Evolutionary conservation across 2,888 invertebrate genomes (phyloP), one percentile per base, ranked within the genome.

Genomic region (Rugalucina vietnamica): DNA sequence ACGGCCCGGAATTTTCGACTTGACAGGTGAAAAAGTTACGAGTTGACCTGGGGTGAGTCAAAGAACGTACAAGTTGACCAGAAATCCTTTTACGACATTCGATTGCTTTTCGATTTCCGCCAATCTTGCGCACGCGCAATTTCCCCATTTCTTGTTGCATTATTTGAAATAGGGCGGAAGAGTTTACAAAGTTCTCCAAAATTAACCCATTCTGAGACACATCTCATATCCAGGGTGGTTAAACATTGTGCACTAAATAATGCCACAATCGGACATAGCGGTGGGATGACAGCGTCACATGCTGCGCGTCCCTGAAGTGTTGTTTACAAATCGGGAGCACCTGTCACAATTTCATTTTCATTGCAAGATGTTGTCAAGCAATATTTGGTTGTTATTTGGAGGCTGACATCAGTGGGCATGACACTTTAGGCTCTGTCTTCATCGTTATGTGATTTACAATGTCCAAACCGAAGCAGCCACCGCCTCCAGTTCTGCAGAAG

Each of bases 121-220:
- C n/a, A n/a, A n/a, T 57, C 76, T 50, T 34, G 83, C 90, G 89
- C 90, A 90, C 90, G 90, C 89, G 89, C 83, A 82, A 24, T 74
- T 71, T 79, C 81, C 82, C 81, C 86, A 86, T 89, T 86, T 89
- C 84, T 80, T 85, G 86, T 81, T 80, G 81, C 83, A 86, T 87
- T 88, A 88, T 90, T 90, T 89, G 79, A 90, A 90, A 90, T 87
- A 89, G 89, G 89, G 89, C 89, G 89, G 88, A 90, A 90, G 89
- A 86, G 82, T 83, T 89, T 54, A 43, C 76, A 82, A 85, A 84
- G 79, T 84, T 84, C 81, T 72, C 27, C 21, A 54, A 69, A 32
- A 57, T 39, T n/a, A 24, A 14, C 65, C 34, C 18, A 34, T 65
- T 34, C 21, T 65, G 65, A 4, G 65, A 34, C 14, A 10, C 8